Base-by-base conservation (phyloP, 2,797 vertebrate species). In the Garrulus glandarius region DNA sequence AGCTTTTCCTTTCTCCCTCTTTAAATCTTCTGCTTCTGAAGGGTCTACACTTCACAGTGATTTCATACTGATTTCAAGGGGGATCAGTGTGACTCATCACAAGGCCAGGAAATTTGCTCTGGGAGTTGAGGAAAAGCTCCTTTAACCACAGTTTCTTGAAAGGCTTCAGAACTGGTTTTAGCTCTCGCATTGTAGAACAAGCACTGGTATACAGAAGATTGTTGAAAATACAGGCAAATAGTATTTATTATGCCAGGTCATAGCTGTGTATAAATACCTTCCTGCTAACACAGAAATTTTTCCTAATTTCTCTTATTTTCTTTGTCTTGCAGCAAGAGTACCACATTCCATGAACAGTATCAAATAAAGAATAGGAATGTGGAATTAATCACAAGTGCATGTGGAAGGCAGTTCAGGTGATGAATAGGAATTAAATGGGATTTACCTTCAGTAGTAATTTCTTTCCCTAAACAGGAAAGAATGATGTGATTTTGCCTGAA, bases 11-110 rank as follows among this genome's bases (percentile, higher is more conserved):
- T 74, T 52, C 5, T 23, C 5, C 5, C 13, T 81, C 49, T 81
- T 95, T 53, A 94, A 50, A 85, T 94, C 53, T 89, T 84, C 74
- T 97, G 64, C 89, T 94, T 96, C 90, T 88, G 90, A 96, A 96
- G 72, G 44, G 89, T 92, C 74, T 88, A 91, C 3, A 39, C 93
- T 95, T 92, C 92, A 87, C 36, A 78, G 55, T 59, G 84, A 96
- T 96, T 95, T 96, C 92, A 97, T 88, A 89, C n/a, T 61, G 59
- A 91, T 96, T 96, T 96, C 79, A 91, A 78, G 76, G 71, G 59
- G 79, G 56, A 94, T 88, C 68, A 70, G 19, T 41, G 72, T 67
- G 71, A 87, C 53, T 83, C 83, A 94, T 76, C 64, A 65, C 36
- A 72, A 11, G 59, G 63, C 55, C 87, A 78, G 41, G 36, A 60